These are phyloP conservation scores for Trichoplusia ni DNA, from an alignment of 1,140 invertebrate species.

Conservation along the genomic window DNA sequence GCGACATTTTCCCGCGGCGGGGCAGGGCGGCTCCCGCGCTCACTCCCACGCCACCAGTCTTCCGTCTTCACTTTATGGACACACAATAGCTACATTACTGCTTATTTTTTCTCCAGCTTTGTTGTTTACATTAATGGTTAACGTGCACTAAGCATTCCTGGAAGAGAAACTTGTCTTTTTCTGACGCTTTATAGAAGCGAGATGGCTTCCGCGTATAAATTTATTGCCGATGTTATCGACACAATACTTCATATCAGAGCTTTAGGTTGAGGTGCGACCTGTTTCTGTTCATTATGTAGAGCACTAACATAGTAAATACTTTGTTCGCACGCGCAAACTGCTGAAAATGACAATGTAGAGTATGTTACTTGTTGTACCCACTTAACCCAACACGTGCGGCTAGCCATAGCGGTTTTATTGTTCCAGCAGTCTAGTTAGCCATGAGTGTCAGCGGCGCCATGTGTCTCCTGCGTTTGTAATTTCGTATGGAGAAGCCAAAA, in stretches of 20 bases:
- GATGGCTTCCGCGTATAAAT: slow-evolving; percentile 64
- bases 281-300: slow-evolving; percentile 55
- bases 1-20: slow-evolving; percentile 67
- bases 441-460: background rate
- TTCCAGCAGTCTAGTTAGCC: too few species aligned
- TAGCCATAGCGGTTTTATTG: too few species aligned
- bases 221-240: slow-evolving; percentile 50
- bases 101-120: slow-evolving; percentile 68
- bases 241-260: slow-evolving; percentile 45
- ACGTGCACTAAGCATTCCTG: slow-evolving; percentile 62
- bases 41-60: slow-evolving; percentile 65
- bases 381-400: too few species aligned
- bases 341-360: too few species aligned
- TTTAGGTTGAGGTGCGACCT: slow-evolving; percentile 52
- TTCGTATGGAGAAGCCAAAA: slow-evolving; percentile 51
- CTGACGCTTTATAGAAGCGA: slow-evolving; percentile 65
- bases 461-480: slow-evolving; percentile 9
- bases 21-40: slow-evolving; percentile 51
- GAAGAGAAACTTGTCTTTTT: slow-evolving; percentile 68
- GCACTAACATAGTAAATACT: slow-evolving; percentile 22
- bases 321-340: too few species aligned
- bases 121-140: slow-evolving; percentile 66
- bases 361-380: too few species aligned
- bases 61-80: slow-evolving; percentile 58
- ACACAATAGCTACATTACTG: slow-evolving; percentile 71